Conservation (phyloP, 2,888 invertebrate species). For the Campoplex nolae region DNA sequence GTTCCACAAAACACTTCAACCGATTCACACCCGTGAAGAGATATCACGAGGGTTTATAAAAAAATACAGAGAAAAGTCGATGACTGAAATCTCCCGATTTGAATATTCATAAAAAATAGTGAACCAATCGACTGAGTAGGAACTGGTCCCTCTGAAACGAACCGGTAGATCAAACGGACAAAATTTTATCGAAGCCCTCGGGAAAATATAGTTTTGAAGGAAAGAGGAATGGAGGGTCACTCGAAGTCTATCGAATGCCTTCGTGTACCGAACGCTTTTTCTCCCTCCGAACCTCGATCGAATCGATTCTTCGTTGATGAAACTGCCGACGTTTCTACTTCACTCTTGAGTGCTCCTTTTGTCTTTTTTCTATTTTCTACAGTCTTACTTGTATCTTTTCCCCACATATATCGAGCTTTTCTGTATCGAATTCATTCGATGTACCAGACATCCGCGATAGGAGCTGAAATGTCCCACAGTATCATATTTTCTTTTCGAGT, state of each 20-base stretch:
- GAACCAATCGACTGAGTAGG: not conserved
- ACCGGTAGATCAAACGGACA: not conserved
- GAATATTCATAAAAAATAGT: not conserved
- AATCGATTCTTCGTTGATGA: slow-evolving; percentile 49
- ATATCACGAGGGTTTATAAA: not conserved
- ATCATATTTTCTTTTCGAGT: not conserved
- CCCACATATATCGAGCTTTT: not conserved
- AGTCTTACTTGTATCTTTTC: not conserved
- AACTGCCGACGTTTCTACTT: slow-evolving; percentile 53
- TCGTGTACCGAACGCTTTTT: slow-evolving; percentile 24
- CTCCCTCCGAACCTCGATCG: slow-evolving; percentile 34
- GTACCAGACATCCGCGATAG: not conserved
- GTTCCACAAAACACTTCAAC: not conserved
- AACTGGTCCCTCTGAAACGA: not conserved
- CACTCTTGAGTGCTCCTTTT: slow-evolving; percentile 22
- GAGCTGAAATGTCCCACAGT: not conserved
- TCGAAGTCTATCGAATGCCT: slow-evolving; percentile 5
- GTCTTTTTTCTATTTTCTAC: not conserved
- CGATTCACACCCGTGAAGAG: not conserved
- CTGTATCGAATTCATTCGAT: not conserved
- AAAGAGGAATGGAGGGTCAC: not conserved
- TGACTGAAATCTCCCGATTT: not conserved
- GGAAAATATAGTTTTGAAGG: not conserved
- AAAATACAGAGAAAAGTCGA: not conserved
- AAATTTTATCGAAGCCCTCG: slow-evolving; percentile 1